phyloP scores from a whole-genome alignment of 2,888 invertebrate genomes.

The Chrysomela aeneicollis region DNA sequence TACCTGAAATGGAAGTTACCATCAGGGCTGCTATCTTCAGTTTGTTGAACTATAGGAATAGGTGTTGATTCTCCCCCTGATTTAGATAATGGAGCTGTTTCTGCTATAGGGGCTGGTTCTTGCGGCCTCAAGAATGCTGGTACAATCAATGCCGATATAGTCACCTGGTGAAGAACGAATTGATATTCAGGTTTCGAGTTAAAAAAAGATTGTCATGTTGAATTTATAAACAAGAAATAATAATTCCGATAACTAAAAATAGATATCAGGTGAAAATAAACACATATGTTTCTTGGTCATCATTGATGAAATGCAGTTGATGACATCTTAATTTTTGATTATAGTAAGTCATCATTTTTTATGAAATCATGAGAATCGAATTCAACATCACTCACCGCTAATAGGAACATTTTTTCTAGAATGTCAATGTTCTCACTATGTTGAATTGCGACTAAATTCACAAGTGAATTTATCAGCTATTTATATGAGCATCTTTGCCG shows the following conservation, averaged over 20 bases:
- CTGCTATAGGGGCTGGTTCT: slow-evolving; percentile 24
- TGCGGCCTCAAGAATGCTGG: slow-evolving; percentile 40
- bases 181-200: too few relatives aligned
- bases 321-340: too few relatives aligned
- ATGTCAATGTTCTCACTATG: slow-evolving; percentile 16
- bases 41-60: slow-evolving; percentile 62
- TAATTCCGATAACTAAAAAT: too few relatives aligned
- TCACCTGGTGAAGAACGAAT: slow-evolving; percentile 17
- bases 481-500: slow-evolving; percentile 24
- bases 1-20: slow-evolving; percentile 62
- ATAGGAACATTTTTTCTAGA: slow-evolving; percentile 25
- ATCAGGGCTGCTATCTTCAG: slow-evolving; percentile 61
- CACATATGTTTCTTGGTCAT: too few relatives aligned
- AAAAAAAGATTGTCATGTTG: too few relatives aligned
- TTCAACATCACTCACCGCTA: slow-evolving; percentile 27
- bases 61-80: slow-evolving; percentile 48
- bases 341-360: background rate
- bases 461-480: slow-evolving; percentile 23
- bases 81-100: slow-evolving; percentile 18
- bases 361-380: background rate
- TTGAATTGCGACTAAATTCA: slow-evolving; percentile 25
- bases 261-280: too few relatives aligned
- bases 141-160: slow-evolving; percentile 16
- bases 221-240: background rate
- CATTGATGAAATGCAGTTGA: too few relatives aligned